Evolutionary conservation across 2,113 vertebrate genomes (phyloP).

Genomic region (Zosterops japonicus): DNA sequence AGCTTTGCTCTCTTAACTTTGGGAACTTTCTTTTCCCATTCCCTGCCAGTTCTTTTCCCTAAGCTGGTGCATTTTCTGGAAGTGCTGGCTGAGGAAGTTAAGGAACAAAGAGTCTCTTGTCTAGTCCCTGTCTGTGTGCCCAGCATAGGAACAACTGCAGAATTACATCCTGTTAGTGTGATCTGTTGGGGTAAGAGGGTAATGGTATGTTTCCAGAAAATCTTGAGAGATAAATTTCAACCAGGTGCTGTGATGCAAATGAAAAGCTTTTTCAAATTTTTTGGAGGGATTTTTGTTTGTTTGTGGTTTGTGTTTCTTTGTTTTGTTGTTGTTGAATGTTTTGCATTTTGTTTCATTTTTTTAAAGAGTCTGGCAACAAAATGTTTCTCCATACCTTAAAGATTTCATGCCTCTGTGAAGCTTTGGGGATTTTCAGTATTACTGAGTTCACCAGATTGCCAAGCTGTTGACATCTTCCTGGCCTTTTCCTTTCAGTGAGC

Average conservation of each 20-base stretch:
- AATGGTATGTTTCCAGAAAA: fast-evolving
- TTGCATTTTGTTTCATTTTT: neutral
- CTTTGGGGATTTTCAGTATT: neutral
- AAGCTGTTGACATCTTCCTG: neutral
- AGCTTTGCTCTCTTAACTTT: neutral
- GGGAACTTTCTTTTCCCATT: neutral
- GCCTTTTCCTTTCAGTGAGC: neutral
- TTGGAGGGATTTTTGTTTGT: too few relatives aligned
- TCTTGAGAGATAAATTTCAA: neutral
- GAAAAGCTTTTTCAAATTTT: neutral
- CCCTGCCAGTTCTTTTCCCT: neutral
- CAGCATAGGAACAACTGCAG: neutral
- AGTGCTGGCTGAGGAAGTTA: neutral
- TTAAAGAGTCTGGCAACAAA: neutral
- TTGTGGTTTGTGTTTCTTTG: neutral
- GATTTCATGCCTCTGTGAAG: neutral
- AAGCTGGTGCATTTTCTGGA: neutral
- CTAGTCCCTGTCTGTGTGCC: neutral
- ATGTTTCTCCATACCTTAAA: neutral
- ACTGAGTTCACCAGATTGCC: neutral
- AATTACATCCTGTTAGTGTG: neutral
- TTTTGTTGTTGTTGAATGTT: neutral
- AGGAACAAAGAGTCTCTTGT: neutral
- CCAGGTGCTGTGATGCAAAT: neutral
- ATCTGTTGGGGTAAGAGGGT: neutral